Conservation (phyloP, 2,113 vertebrate genomes). For the Axis porcinus region DNA sequence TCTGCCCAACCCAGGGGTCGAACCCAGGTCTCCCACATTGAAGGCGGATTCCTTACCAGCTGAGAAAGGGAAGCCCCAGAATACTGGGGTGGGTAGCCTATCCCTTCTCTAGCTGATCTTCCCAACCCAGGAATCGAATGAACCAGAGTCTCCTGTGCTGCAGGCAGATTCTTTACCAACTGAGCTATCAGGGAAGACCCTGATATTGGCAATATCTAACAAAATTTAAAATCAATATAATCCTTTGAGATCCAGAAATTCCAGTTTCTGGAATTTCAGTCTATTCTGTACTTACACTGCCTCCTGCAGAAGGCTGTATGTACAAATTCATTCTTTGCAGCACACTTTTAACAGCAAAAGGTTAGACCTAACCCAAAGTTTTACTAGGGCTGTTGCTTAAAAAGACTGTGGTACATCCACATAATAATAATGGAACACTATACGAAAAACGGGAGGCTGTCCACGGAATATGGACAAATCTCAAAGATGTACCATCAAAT, state of each 20-base stretch:
- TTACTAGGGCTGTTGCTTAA: not conserved
- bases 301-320: not conserved
- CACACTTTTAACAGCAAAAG: not conserved
- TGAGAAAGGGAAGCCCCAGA: not conserved
- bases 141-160: not conserved
- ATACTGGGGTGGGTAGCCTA: not conserved
- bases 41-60: not conserved
- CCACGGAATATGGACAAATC: not conserved
- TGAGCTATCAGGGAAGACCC: not conserved
- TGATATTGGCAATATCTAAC: not conserved
- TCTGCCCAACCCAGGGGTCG: rapidly evolving
- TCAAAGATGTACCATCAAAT: not conserved
- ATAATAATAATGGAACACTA: not conserved
- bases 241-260: not conserved
- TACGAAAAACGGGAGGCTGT: not conserved
- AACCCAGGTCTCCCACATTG: not conserved
- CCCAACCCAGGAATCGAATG: rapidly evolving
- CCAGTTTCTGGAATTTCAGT: not conserved
- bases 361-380: not conserved
- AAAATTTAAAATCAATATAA: not conserved
- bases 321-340: not conserved
- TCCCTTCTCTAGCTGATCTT: not conserved
- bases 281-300: not conserved
- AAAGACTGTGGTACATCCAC: not conserved
- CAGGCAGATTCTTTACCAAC: not conserved